A percentile compares a stretch with the other conserved stretches of the same genome.
Evolutionary conservation across 2,797 vertebrate genomes (phyloP).

Genomic region (Pipistrellus pipistrellus): DNA sequence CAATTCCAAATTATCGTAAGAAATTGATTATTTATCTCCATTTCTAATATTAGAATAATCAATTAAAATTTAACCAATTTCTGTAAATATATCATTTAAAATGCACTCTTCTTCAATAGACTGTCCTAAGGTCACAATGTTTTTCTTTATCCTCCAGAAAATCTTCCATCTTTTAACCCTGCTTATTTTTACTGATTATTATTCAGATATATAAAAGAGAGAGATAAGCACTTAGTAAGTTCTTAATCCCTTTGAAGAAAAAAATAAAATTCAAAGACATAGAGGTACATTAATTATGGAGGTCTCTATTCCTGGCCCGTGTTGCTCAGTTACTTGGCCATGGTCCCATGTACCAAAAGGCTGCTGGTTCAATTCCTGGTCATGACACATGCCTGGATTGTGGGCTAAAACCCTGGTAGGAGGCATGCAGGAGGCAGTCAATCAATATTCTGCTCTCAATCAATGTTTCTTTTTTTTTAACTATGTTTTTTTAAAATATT

Average conservation of each 20-base stretch:
- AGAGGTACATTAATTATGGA: background rate
- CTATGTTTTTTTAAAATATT: too few relatives aligned
- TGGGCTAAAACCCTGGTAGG: too few relatives aligned
- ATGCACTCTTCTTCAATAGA: background rate
- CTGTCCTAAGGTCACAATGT: background rate
- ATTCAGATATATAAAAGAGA: background rate
- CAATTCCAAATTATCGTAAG: slow-evolving; percentile 45
- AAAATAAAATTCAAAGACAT: slow-evolving; percentile 38
- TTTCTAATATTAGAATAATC: slow-evolving; percentile 1
- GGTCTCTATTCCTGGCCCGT: too few relatives aligned
- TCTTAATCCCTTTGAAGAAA: background rate
- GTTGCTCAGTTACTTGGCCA: too few relatives aligned
- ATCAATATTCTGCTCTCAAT: too few relatives aligned
- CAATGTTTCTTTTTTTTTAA: too few relatives aligned
- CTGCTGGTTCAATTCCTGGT: too few relatives aligned
- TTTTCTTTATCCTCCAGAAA: background rate
- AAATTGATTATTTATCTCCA: slow-evolving; percentile 4
- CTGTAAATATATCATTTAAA: background rate
- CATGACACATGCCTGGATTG: too few relatives aligned
- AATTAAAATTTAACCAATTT: background rate
- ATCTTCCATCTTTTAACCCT: background rate
- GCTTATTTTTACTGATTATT: slow-evolving; percentile 31
- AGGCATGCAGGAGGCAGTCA: too few relatives aligned
- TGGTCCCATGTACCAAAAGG: too few relatives aligned
- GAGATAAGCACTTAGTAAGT: background rate